A percentile compares a stretch with the other conserved stretches of the same genome.
phyloP scores from a whole-genome alignment of 30 jellyfish, hydroid and myxozoan genomes.

The Hydra vulgaris region DNA sequence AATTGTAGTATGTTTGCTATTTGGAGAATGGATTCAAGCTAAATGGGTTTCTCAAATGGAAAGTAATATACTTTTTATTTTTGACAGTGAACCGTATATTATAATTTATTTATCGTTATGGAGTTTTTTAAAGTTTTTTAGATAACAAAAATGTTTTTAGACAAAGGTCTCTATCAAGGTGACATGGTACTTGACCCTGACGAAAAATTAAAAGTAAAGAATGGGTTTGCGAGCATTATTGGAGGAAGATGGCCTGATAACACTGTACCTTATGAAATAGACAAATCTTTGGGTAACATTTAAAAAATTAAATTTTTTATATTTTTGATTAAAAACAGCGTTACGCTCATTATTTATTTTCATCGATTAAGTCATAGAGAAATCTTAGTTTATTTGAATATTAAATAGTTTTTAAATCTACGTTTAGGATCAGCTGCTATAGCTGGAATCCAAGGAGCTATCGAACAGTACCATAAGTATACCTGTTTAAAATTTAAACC shows the following conservation, averaged over 20 bases:
- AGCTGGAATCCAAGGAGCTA: background rate
- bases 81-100: too few species aligned
- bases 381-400: too few species aligned
- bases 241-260: constrained; percentile 5
- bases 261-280: constrained; percentile 4
- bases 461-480: background rate
- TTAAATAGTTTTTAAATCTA: background rate
- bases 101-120: too few species aligned
- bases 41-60: background rate
- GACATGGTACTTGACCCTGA: background rate
- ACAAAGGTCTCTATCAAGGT: background rate
- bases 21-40: background rate
- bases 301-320: too few species aligned
- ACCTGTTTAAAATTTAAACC: background rate
- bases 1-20: background rate
- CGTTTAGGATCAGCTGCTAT: background rate
- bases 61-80: background rate
- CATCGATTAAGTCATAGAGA: too few species aligned
- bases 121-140: too few species aligned
- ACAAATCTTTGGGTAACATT: background rate
- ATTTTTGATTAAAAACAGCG: too few species aligned
- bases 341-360: too few species aligned
- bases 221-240: background rate
- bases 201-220: background rate
- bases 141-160: background rate